A percentile compares a stretch with the other conserved stretches of the same genome.
phyloP scores from a whole-genome alignment of 2,888 invertebrate genomes.

The Bimastos eiseni region DNA sequence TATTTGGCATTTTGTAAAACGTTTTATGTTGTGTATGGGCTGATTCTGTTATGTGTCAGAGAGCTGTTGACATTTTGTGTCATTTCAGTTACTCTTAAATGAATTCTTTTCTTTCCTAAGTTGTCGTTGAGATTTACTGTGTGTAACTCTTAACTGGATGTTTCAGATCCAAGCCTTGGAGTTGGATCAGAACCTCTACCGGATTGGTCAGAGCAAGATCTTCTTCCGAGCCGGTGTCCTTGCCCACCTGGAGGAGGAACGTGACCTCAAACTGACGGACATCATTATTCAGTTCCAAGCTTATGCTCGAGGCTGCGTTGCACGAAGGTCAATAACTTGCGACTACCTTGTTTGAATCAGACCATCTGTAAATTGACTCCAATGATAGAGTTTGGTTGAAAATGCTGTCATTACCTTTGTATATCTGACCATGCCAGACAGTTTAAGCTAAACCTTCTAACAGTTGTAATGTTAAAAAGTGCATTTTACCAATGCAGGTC shows the following conservation, averaged over 20 bases:
- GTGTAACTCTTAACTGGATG: neutral
- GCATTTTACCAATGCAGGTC: no score
- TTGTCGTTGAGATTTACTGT: neutral
- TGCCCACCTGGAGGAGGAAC: constrained; percentile 96
- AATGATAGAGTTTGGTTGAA: no score
- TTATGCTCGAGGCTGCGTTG: constrained; percentile 92
- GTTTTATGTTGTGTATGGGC: neutral
- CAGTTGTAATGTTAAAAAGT: no score
- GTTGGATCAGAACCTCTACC: constrained; percentile 90
- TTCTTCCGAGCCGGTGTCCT: constrained; percentile 95
- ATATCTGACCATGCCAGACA: no score
- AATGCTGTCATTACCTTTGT: no score
- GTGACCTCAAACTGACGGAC: constrained; percentile 97
- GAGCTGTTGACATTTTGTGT: neutral
- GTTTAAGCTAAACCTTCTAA: no score
- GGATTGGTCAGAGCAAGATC: constrained; percentile 98
- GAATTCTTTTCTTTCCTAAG: no score
- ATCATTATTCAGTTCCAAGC: constrained; percentile 96
- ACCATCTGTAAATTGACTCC: no score
- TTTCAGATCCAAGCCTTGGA: constrained; percentile 83
- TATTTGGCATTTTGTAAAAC: neutral
- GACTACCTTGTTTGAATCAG: no score
- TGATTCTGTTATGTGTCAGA: neutral
- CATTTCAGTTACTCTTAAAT: neutral
- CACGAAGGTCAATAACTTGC: constrained; percentile 68